Conservation (phyloP, 2,888 invertebrate species). For the Cataglyphis altisquamis region DNA sequence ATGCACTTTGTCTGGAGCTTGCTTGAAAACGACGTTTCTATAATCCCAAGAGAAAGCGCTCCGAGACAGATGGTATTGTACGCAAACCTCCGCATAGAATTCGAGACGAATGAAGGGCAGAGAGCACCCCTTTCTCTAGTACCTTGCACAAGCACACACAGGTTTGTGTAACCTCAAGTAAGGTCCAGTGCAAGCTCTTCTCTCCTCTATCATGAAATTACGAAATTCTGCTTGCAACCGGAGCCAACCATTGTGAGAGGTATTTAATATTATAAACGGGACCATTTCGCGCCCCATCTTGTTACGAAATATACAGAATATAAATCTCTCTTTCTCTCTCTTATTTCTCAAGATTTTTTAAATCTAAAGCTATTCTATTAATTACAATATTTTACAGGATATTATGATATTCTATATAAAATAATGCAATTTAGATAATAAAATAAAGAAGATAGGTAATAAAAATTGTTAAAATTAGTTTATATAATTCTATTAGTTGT, state of each 20-base stretch:
- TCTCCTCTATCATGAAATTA: constrained; percentile 28
- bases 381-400: neutral
- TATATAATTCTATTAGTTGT: neutral
- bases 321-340: constrained; percentile 10
- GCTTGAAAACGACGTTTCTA: constrained; percentile 52
- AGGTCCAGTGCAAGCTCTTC: constrained; percentile 22
- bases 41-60: constrained; percentile 50
- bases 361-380: neutral
- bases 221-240: constrained; percentile 35
- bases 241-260: constrained; percentile 23
- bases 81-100: constrained; percentile 57
- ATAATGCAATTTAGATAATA: neutral
- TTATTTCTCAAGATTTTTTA: neutral
- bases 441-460: neutral
- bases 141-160: constrained; percentile 44
- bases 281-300: neutral
- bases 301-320: neutral
- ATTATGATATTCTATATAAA: neutral
- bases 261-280: constrained; percentile 23
- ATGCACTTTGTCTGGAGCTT: constrained; percentile 44
- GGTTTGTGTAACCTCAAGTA: constrained; percentile 48
- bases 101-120: constrained; percentile 56
- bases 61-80: constrained; percentile 37
- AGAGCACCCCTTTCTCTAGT: constrained; percentile 40
- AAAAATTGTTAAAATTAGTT: constrained; percentile 1